Evolutionary conservation across 2,888 invertebrate genomes (phyloP).

Genomic region (Protonemura montana): DNA sequence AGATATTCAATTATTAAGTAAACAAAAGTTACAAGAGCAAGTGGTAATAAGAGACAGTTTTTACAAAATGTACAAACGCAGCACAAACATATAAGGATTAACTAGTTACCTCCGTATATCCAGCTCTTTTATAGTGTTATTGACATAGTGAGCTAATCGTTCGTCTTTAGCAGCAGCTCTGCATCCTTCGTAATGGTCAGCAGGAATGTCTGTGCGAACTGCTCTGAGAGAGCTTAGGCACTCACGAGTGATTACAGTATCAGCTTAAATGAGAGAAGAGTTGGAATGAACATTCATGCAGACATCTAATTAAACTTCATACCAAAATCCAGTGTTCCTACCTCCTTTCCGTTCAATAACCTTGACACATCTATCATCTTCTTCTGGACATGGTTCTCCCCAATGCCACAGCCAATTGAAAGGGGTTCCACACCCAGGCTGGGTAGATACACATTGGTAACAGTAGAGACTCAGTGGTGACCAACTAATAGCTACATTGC

Average conservation of each 20-base stretch:
- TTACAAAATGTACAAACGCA: not conserved
- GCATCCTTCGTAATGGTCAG: constrained; percentile 92
- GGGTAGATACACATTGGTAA: constrained; percentile 87
- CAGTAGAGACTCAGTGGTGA: constrained; percentile 70
- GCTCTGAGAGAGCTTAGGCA: constrained; percentile 82
- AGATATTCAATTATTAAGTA: constrained; percentile 52
- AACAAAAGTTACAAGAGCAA: constrained; percentile 2
- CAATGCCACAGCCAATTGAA: constrained; percentile 84
- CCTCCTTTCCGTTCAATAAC: constrained; percentile 86
- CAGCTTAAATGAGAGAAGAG: constrained; percentile 64
- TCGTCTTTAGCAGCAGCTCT: constrained; percentile 80
- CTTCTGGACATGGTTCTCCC: constrained; percentile 82
- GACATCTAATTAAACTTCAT: not conserved
- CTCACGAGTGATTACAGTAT: constrained; percentile 81
- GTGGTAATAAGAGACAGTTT: constrained; percentile 18
- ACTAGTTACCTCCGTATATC: constrained; percentile 77
- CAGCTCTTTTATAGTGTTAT: constrained; percentile 83
- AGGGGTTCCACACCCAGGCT: constrained; percentile 84
- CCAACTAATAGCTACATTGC: constrained; percentile 43
- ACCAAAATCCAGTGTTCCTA: constrained; percentile 58
- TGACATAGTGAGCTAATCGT: constrained; percentile 84
- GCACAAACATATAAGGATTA: not conserved
- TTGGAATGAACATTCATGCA: not conserved
- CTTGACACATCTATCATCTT: constrained; percentile 88
- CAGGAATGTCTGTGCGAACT: constrained; percentile 85